Base-by-base conservation (phyloP, 2,113 vertebrate species). In the Otolemur garnettii region DNA sequence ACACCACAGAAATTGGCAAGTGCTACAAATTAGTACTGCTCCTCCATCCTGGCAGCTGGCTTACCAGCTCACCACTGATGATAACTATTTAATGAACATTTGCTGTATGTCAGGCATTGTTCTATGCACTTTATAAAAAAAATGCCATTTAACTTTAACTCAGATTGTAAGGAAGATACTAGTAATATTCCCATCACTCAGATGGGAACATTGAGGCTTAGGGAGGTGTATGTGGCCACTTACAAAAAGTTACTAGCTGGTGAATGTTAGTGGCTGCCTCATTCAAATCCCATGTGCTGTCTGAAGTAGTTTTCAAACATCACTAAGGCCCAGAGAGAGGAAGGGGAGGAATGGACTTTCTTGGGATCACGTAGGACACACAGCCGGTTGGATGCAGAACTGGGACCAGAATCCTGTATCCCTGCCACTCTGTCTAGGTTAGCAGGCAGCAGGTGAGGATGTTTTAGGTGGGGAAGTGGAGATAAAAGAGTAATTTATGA, bases 21-120 rank as follows among this genome's bases (percentile, higher is more conserved):
- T 0, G 4, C 26, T 22, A 0, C 26, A 19, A 18, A 22, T 19
- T 8, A 17, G 50, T 0, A 3, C 28, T 33, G 28, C 38, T 5
- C 3, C 38, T 1, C 1, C 10, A 0, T 57, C 19, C 74, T 7
- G 21, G 17, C 57, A 35, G n/a, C 60, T n/a, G 75, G 26, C 21
- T 68, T 33, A 24, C 72, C 22, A 19, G 42, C 55, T 1, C 2
- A 15, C 6, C 53, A 22, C 45, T 28, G 33, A 22, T 18, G 9
- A 64, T 12, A 30, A 7, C 66, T 55, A 15, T 42, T 30, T 50
- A 55, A n/a, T 7, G 24, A 57, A 13, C 33, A 10, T 60, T 18
- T 62, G 50, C 45, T 24, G 66, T 62, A 50, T 11, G 28, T 33
- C n/a, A 24, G 85, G 26, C 26, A 7, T 24, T 38, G 24, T 19